These are phyloP conservation scores for Drosophila recens DNA, from an alignment of 2,888 invertebrate species.

Conservation along the genomic window DNA sequence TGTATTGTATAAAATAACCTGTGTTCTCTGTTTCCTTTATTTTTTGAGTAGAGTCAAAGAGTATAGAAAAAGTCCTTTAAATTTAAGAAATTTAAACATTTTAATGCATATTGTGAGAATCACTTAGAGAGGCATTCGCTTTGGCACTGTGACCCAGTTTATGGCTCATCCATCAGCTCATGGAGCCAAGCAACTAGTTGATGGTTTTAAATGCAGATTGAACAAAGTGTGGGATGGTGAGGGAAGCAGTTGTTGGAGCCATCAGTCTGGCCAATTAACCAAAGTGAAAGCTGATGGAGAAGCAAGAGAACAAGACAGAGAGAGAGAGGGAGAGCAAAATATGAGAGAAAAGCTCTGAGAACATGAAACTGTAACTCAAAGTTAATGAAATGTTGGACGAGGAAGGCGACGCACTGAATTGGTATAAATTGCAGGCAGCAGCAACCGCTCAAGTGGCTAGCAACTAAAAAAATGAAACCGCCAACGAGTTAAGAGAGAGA, in stretches of 20 bases:
- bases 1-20: too few species aligned
- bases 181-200: conserved; percentile 14
- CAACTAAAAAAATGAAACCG: conserved; percentile 38
- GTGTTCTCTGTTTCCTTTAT: too few species aligned
- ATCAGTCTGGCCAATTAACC: conserved; percentile 58
- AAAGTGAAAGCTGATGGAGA: conserved; percentile 48
- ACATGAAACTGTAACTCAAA: conserved; percentile 59
- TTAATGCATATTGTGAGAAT: conserved; percentile 1
- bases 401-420: conserved; percentile 59
- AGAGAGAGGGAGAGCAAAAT: neutral
- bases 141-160: conserved; percentile 26
- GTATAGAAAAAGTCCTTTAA: too few species aligned
- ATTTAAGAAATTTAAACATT: neutral
- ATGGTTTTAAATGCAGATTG: conserved; percentile 16
- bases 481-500: conserved; percentile 30
- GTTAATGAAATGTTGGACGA: conserved; percentile 71
- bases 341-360: conserved; percentile 1
- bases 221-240: neutral
- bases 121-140: conserved; percentile 5
- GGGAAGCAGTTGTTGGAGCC: conserved; percentile 6
- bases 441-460: conserved; percentile 45
- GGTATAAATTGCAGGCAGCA: conserved; percentile 63
- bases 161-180: neutral
- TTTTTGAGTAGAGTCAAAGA: too few species aligned
- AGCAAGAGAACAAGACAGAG: conserved; percentile 8